Evolutionary conservation across 1,140 invertebrate genomes (phyloP).

Genomic region (Sweltsa coloradensis): DNA sequence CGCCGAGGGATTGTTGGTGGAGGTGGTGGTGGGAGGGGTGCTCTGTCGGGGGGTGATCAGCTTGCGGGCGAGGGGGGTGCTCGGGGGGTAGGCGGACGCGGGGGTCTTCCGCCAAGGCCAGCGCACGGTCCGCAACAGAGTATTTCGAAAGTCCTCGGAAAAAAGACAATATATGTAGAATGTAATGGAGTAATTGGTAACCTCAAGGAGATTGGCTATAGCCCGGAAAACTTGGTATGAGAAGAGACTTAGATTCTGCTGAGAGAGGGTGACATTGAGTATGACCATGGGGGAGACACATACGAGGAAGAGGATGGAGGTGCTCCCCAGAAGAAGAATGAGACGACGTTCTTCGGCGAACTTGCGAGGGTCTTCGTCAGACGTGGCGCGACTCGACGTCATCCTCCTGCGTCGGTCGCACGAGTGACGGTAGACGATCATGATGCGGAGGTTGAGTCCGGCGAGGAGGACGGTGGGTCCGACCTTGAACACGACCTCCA

Average conservation of each 20-base stretch:
- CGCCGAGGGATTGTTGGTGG: too few relatives aligned
- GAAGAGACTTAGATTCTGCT: constrained; percentile 43
- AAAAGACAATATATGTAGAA: constrained; percentile 71
- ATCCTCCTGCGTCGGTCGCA: constrained; percentile 49
- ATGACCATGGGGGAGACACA: constrained; percentile 67
- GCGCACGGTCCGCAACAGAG: constrained; percentile 48
- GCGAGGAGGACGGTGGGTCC: constrained; percentile 52
- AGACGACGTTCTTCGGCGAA: constrained; percentile 59
- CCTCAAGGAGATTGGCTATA: constrained; percentile 56
- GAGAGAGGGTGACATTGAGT: constrained; percentile 51
- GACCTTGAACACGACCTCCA: constrained; percentile 28
- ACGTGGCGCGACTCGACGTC: constrained; percentile 32
- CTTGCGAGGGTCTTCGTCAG: constrained; percentile 45
- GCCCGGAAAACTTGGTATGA: constrained; percentile 60
- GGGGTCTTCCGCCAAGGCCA: constrained; percentile 33
- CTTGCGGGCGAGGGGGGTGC: neutral
- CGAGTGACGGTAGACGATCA: constrained; percentile 51
- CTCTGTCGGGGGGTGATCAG: neutral
- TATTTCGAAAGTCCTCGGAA: constrained; percentile 60
- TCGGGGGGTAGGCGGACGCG: neutral
- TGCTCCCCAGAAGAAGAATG: constrained; percentile 53
- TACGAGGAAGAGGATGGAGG: constrained; percentile 57
- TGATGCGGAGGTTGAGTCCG: constrained; percentile 53
- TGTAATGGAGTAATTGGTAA: constrained; percentile 63
- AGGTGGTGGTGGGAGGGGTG: neutral